Conservation (phyloP, 1,140 invertebrate genomes). For the Drosophila tristis region DNA sequence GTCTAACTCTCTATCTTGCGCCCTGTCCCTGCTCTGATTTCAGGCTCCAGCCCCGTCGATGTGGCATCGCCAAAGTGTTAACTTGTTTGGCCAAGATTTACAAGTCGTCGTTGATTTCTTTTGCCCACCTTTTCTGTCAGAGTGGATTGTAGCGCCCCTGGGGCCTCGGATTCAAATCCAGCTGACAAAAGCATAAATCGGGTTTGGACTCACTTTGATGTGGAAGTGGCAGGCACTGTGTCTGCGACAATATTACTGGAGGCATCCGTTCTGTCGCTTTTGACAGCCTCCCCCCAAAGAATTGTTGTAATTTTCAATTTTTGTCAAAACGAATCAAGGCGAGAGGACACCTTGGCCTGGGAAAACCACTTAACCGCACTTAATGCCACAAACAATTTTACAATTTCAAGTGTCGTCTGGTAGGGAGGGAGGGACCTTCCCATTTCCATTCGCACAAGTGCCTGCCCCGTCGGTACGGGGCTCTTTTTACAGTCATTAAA, state of each 20-base stretch:
- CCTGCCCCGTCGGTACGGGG: constrained; percentile 43
- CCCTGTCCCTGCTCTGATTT: background rate
- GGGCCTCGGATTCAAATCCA: constrained; percentile 25
- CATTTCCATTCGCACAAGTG: constrained; percentile 25
- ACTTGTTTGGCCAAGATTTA: constrained; percentile 75
- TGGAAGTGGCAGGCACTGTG: constrained; percentile 19
- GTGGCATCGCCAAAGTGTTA: constrained; percentile 27
- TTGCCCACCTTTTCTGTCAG: constrained; percentile 24
- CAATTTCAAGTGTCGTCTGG: constrained; percentile 52
- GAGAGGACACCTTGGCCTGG: constrained; percentile 41
- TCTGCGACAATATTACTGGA: too few relatives aligned
- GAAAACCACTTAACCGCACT: constrained; percentile 71
- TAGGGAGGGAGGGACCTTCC: background rate
- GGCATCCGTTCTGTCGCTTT: constrained; percentile 2
- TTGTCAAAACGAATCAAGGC: constrained; percentile 51
- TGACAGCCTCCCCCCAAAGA: constrained; percentile 14
- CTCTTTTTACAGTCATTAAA: constrained; percentile 76
- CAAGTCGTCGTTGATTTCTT: constrained; percentile 50
- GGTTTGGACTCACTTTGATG: constrained; percentile 63
- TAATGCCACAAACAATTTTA: constrained; percentile 59
- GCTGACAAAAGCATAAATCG: constrained; percentile 78
- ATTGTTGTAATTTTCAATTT: constrained; percentile 78
- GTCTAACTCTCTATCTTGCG: constrained; percentile 19
- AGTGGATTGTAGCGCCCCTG: constrained; percentile 5
- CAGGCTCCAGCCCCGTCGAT: background rate